Evolutionary conservation across 2,797 vertebrate genomes (phyloP).

Genomic region (Lophotriccus pileatus): DNA sequence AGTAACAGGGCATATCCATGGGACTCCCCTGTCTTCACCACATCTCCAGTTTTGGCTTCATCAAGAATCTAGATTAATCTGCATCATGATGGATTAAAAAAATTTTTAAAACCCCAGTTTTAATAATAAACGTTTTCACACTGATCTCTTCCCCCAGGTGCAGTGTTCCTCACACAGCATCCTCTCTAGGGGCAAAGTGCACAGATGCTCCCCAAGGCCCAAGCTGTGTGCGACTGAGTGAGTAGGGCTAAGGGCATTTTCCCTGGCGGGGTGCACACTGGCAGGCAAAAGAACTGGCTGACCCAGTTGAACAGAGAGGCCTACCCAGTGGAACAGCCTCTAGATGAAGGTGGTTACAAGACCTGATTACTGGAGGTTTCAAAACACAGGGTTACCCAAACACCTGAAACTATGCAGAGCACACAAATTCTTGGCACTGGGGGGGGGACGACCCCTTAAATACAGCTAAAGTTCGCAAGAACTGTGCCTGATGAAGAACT

Average conservation of each 20-base stretch:
- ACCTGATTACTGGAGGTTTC: not conserved
- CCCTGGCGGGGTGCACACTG: not conserved
- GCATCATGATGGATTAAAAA: not conserved
- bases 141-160: not conserved
- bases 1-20: not conserved
- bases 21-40: not conserved
- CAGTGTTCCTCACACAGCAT: not conserved
- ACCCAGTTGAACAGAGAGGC: not conserved
- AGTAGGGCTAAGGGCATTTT: not conserved
- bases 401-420: not conserved
- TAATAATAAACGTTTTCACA: not conserved
- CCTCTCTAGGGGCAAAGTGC: not conserved
- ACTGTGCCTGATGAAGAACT: not conserved
- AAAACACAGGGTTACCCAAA: not conserved
- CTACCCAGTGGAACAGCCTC: not conserved
- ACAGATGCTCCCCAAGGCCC: rapidly evolving
- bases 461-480: not conserved
- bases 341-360: not conserved
- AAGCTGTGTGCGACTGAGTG: rapidly evolving
- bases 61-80: not conserved
- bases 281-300: not conserved
- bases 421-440: not conserved
- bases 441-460: not conserved
- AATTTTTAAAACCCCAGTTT: not conserved
- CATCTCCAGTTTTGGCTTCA: not conserved